Conservation (phyloP, 1,140 invertebrate species). For the Whitmania pigra region DNA sequence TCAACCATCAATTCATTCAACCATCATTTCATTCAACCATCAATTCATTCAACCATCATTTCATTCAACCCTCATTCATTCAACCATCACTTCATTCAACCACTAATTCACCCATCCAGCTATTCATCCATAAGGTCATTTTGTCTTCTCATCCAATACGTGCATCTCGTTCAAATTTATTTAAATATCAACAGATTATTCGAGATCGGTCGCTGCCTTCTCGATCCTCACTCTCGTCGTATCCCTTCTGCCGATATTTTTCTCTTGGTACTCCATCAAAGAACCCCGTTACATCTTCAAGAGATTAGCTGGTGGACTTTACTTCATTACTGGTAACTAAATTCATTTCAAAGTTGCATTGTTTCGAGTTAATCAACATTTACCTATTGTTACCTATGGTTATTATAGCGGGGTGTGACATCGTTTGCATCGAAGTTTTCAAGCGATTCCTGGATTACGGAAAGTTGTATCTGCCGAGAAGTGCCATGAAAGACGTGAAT, state of each 20-base stretch:
- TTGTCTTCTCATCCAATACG: too few species aligned
- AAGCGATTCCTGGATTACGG: conserved; percentile 59
- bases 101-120: too few species aligned
- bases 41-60: too few species aligned
- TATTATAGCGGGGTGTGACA: conserved; percentile 51
- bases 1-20: too few species aligned
- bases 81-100: too few species aligned
- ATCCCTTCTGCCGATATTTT: conserved; percentile 64
- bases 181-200: conserved; percentile 53
- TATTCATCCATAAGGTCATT: too few species aligned
- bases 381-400: too few species aligned
- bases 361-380: conserved; percentile 32
- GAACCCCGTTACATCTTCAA: conserved; percentile 81
- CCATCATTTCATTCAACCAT: too few species aligned
- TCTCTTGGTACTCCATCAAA: conserved; percentile 70
- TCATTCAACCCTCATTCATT: too few species aligned
- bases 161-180: too few species aligned
- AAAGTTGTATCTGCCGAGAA: conserved; percentile 50
- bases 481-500: conserved; percentile 27
- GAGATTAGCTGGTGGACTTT: conserved; percentile 65
- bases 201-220: conserved; percentile 67
- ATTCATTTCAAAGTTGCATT: conserved; percentile 18
- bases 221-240: conserved; percentile 65
- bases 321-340: conserved; percentile 62
- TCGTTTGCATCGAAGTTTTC: conserved; percentile 68